These are phyloP conservation scores for Nothoprocta perdicaria DNA, from an alignment of 2,113 vertebrate genomes.

Conservation along the genomic window DNA sequence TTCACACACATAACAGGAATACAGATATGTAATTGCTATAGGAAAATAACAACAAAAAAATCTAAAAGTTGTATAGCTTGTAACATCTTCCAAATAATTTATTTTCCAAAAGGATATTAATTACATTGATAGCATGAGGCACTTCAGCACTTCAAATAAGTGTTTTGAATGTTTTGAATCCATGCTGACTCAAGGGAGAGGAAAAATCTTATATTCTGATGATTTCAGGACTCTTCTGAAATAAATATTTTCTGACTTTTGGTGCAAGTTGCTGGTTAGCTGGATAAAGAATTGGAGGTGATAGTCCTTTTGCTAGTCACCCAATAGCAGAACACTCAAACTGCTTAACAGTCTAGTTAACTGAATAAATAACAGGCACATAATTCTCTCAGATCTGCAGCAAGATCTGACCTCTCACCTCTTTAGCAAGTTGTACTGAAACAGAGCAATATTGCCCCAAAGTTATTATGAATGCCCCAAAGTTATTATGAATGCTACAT, in stretches of 20 bases:
- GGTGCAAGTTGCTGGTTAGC: neutral
- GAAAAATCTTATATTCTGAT: neutral
- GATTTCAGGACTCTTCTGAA: neutral
- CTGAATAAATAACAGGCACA: neutral
- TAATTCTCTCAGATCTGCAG: neutral
- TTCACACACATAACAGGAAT: neutral
- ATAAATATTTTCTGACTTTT: neutral
- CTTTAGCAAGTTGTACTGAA: neutral
- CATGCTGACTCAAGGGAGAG: neutral
- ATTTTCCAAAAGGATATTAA: neutral
- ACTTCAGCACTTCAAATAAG: neutral
- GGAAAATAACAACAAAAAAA: constrained; percentile 1
- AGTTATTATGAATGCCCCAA: neutral
- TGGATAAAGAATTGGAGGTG: neutral
- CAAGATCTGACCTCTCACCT: neutral
- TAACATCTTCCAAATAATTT: neutral
- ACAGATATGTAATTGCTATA: neutral
- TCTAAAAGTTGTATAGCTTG: neutral
- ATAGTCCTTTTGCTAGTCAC: neutral
- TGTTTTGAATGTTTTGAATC: neutral
- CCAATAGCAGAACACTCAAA: neutral
- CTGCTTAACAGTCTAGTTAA: neutral
- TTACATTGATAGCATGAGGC: neutral
- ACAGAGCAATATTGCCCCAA: neutral
- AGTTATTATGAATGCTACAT: neutral